A percentile compares a stretch with the other conserved stretches of the same genome.
Evolutionary conservation across 2,888 invertebrate genomes (phyloP).

Genomic region (Leucoptera coffeella): DNA sequence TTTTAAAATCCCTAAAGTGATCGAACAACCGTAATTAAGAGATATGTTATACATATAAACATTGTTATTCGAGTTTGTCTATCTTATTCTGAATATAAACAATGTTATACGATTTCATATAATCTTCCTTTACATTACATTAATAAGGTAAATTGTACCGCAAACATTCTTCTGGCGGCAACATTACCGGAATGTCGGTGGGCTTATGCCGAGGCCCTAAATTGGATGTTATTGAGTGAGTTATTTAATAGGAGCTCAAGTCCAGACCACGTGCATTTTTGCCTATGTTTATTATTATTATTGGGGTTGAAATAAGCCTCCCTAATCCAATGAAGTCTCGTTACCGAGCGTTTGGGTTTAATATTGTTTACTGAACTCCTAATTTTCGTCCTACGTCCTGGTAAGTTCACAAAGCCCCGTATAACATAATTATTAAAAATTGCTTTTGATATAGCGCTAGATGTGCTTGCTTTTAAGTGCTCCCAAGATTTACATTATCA

Average conservation of each 20-base stretch:
- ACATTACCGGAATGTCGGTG: constrained; percentile 14
- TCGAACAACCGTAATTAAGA: too few species aligned
- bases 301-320: constrained; percentile 32
- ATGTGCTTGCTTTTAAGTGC: too few species aligned
- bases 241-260: constrained; percentile 27
- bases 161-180: constrained; percentile 12
- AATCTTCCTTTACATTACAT: too few species aligned
- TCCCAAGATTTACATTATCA: too few species aligned
- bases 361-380: constrained; percentile 41
- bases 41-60: too few species aligned
- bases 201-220: constrained; percentile 16
- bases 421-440: constrained; percentile 49
- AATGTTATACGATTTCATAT: too few species aligned
- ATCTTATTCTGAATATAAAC: too few species aligned
- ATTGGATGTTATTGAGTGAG: constrained; percentile 46
- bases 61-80: too few species aligned
- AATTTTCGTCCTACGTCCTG: constrained; percentile 29
- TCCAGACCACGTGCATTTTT: constrained; percentile 41
- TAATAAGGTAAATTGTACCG: too few species aligned
- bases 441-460: constrained; percentile 31
- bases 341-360: constrained; percentile 35
- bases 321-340: constrained; percentile 49
- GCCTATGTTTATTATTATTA: constrained; percentile 50
- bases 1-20: too few species aligned
- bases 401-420: constrained; percentile 17